A percentile compares a stretch with the other conserved stretches of the same genome.
These are phyloP conservation scores for Ochropleura leucogaster DNA, from an alignment of 2,888 invertebrate species.

Conservation along the genomic window DNA sequence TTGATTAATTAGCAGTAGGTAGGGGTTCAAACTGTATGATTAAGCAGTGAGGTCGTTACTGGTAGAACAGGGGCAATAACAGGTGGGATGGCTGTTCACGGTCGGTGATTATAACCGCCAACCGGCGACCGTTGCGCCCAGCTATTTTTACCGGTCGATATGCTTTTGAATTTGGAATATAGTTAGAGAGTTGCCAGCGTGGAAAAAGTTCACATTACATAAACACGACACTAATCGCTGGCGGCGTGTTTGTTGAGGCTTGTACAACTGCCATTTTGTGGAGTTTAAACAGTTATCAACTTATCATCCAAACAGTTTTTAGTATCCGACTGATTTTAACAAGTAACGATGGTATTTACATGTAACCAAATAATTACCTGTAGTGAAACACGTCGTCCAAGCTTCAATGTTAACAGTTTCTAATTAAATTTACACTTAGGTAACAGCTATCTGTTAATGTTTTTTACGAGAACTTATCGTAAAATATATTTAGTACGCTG, in stretches of 20 bases:
- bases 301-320: slow-evolving; percentile 12
- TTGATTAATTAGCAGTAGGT: slow-evolving; percentile 43
- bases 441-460: slow-evolving; percentile 8
- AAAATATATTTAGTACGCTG: slow-evolving; percentile 27
- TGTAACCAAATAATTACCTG: not conserved
- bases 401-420: not conserved
- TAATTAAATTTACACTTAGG: slow-evolving; percentile 16
- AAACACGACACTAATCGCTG: slow-evolving; percentile 27
- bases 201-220: slow-evolving; percentile 38
- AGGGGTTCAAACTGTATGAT: slow-evolving; percentile 32
- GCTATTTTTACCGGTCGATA: slow-evolving; percentile 69
- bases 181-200: slow-evolving; percentile 41
- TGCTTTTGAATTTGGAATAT: slow-evolving; percentile 66
- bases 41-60: slow-evolving; percentile 52
- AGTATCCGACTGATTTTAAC: not conserved
- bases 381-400: slow-evolving; percentile 6
- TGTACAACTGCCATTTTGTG: slow-evolving; percentile 21
- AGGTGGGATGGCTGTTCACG: slow-evolving; percentile 84
- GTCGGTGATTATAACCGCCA: slow-evolving; percentile 83
- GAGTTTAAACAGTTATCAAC: slow-evolving; percentile 17
- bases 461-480: slow-evolving; percentile 24
- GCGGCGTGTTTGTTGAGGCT: slow-evolving; percentile 27
- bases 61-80: slow-evolving; percentile 67
- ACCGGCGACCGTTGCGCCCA: slow-evolving; percentile 78
- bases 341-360: not conserved